A percentile compares a stretch with the other conserved stretches of the same genome.
Conservation (phyloP, 1,140 invertebrate species). For the Drosophila grimshawi region DNA sequence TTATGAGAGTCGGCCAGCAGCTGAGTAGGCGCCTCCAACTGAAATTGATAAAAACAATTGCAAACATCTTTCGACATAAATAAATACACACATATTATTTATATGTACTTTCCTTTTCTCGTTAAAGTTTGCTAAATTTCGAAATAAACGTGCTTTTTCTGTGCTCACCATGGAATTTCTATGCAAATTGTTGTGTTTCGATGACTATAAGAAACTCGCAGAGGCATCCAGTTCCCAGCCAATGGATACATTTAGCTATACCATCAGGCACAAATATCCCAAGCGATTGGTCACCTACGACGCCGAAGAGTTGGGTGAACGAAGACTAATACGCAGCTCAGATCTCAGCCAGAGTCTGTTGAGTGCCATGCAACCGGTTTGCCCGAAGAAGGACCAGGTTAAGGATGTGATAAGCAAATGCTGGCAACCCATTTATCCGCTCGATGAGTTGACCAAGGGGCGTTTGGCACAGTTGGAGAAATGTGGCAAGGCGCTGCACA, state of each 20-base stretch:
- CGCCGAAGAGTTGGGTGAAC: constrained; percentile 44
- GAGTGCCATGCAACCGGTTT: background rate
- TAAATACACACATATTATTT: background rate
- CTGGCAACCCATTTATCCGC: background rate
- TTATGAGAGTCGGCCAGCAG: constrained; percentile 42
- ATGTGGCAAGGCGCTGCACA: constrained; percentile 17
- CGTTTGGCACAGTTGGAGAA: constrained; percentile 6
- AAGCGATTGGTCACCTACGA: constrained; percentile 58
- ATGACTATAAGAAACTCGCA: background rate
- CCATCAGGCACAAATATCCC: constrained; percentile 54
- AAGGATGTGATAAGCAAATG: background rate
- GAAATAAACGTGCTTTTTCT: constrained; percentile 5
- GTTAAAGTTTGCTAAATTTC: background rate
- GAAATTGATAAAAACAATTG: constrained; percentile 39
- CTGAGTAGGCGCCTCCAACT: constrained; percentile 47
- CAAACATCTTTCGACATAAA: background rate
- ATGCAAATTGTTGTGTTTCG: constrained; percentile 20
- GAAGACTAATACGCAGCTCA: constrained; percentile 40
- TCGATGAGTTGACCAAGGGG: background rate
- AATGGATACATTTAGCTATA: constrained; percentile 21
- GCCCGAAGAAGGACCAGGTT: background rate
- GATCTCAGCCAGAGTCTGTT: constrained; percentile 30
- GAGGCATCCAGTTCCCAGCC: background rate
- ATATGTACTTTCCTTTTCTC: background rate
- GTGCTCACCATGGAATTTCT: constrained; percentile 32